These are phyloP conservation scores for Hydrolagus colliei DNA, from an alignment of 2,797 vertebrate genomes.

Conservation along the genomic window DNA sequence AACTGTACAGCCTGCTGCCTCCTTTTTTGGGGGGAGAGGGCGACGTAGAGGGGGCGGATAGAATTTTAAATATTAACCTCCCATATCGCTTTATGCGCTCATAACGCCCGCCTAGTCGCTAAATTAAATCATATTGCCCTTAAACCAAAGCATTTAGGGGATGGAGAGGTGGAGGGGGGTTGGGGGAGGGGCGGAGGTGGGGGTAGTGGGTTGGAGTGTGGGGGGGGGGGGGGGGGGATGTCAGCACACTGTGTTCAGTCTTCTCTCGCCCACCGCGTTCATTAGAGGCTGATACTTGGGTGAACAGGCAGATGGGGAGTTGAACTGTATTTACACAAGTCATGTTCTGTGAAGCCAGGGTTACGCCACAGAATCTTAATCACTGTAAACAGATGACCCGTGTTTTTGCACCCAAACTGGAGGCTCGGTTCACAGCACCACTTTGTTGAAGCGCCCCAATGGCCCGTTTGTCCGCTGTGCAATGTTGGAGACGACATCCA, in stretches of 20 bases:
- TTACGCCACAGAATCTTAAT: constrained; percentile 4
- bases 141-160: not conserved
- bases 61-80: not conserved
- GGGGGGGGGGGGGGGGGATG: no score
- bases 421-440: not conserved
- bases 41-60: no score
- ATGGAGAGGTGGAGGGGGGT: no score
- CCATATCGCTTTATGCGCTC: not conserved
- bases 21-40: no score
- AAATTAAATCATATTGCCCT: not conserved
- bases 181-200: not conserved
- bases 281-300: not conserved
- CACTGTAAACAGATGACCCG: not conserved
- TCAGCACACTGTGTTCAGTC: not conserved
- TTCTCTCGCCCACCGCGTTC: not conserved
- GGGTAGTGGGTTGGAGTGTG: no score
- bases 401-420: not conserved
- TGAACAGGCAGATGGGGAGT: not conserved
- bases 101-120: not conserved
- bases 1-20: no score
- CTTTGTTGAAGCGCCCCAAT: constrained; percentile 9
- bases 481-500: not conserved
- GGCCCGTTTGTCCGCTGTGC: not conserved
- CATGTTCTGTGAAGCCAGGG: not conserved
- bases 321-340: constrained; percentile 24